Evolutionary conservation across 2,888 invertebrate genomes (phyloP).

Genomic region (Altica lythri): DNA sequence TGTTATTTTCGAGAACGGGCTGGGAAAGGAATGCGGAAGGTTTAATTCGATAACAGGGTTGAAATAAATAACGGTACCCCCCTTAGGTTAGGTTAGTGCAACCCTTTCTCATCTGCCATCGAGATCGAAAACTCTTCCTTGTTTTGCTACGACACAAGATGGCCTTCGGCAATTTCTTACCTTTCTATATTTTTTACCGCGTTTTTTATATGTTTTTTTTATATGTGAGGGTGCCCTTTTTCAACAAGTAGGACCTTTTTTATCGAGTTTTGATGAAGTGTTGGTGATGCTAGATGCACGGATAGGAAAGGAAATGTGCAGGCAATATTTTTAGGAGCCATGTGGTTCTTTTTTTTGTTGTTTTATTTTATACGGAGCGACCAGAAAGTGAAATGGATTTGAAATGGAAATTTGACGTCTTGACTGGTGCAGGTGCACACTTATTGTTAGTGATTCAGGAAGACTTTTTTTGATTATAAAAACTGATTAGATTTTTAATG

Average conservation of each 20-base stretch:
- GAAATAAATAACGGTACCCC: conserved; percentile 48
- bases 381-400: conserved; percentile 27
- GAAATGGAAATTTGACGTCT: conserved; percentile 26
- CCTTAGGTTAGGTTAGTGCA: conserved; percentile 49
- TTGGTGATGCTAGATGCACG: conserved; percentile 13
- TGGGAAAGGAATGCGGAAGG: conserved; percentile 50
- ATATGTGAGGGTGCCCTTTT: conserved; percentile 24
- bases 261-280: conserved; percentile 31
- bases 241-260: conserved; percentile 20
- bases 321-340: conserved; percentile 29
- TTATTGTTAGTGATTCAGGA: conserved; percentile 20
- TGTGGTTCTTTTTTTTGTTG: conserved; percentile 17
- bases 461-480: conserved; percentile 11
- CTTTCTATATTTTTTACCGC: conserved; percentile 39
- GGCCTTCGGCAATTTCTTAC: conserved; percentile 47
- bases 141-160: conserved; percentile 37
- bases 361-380: conserved; percentile 13
- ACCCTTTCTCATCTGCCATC: conserved; percentile 42
- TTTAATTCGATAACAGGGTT: conserved; percentile 42
- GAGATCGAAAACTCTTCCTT: conserved; percentile 33
- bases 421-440: conserved; percentile 22
- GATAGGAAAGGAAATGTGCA: conserved; percentile 23
- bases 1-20: conserved; percentile 12
- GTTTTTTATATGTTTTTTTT: conserved; percentile 34
- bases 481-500: no score